Conservation (phyloP, 2,888 invertebrate genomes). For the Oconnorella tubifera region DNA sequence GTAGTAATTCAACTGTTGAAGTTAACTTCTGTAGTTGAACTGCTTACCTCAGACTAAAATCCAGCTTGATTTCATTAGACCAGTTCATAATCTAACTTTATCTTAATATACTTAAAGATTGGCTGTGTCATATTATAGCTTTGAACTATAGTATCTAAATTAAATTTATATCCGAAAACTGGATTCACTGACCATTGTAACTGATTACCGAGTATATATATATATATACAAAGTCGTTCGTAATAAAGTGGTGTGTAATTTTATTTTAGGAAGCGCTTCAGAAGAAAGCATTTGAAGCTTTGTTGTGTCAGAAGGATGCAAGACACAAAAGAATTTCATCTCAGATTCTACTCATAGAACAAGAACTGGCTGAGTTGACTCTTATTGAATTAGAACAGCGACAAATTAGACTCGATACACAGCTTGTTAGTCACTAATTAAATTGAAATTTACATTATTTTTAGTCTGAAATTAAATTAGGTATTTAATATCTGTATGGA, state of each 20-base stretch:
- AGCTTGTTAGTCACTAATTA: conserved; percentile 37
- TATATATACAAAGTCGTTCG: not conserved
- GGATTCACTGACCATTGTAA: not conserved
- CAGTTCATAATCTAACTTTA: too few species aligned
- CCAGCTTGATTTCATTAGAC: too few species aligned
- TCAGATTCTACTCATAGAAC: conserved; percentile 51
- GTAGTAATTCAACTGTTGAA: too few species aligned
- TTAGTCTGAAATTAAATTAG: too few species aligned
- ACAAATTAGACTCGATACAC: conserved; percentile 39
- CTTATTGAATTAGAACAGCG: conserved; percentile 47
- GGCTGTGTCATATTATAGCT: too few species aligned
- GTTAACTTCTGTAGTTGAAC: too few species aligned
- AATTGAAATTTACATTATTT: too few species aligned
- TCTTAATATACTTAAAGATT: too few species aligned
- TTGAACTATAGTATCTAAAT: too few species aligned
- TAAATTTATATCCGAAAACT: too few species aligned
- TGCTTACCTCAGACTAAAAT: too few species aligned
- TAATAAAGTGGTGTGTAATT: not conserved
- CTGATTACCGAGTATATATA: too few species aligned
- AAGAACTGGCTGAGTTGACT: conserved; percentile 49
- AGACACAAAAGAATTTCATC: conserved; percentile 45
- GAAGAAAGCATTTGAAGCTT: conserved; percentile 50
- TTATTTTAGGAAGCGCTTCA: conserved; percentile 51
- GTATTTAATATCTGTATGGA: not conserved
- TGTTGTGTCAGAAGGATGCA: conserved; percentile 50